phyloP scores from a whole-genome alignment of 2,113 vertebrate genomes.

The Rhodinocichla rosea region DNA sequence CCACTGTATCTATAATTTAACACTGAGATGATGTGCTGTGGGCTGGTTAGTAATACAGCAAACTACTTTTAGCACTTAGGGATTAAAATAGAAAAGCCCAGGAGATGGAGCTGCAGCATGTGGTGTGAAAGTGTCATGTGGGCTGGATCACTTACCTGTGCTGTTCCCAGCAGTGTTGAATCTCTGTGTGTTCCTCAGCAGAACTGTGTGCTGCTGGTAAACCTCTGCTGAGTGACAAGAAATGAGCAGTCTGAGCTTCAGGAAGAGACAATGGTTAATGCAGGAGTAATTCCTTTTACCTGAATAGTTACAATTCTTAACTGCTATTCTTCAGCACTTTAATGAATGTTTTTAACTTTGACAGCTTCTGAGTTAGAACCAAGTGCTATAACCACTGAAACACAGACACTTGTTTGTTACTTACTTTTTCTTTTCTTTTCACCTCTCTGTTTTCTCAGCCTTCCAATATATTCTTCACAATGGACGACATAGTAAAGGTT shows the following conservation, averaged over 20 bases:
- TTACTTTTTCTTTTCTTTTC: not conserved
- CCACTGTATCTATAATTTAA: not conserved
- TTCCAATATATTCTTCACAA: constrained; percentile 98
- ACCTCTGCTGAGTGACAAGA: not conserved
- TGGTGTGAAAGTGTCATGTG: not conserved
- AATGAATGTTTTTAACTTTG: not conserved
- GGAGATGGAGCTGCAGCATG: not conserved
- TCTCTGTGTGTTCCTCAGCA: not conserved
- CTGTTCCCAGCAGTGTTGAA: not conserved
- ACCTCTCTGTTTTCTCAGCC: constrained; percentile 75
- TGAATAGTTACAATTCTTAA: not conserved
- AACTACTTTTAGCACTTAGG: fast-evolving
- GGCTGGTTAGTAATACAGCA: not conserved
- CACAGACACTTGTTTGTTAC: not conserved
- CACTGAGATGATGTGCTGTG: fast-evolving
- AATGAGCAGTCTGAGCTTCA: not conserved
- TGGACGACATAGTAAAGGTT: constrained; percentile 97
- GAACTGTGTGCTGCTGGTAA: not conserved
- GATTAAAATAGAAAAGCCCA: not conserved
- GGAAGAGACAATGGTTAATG: not conserved
- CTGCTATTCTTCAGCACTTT: not conserved
- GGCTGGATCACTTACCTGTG: not conserved
- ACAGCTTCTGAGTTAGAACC: not conserved
- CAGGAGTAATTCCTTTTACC: not conserved
- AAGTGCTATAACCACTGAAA: not conserved